Percentiles rank a stretch among this genome's conserved stretches.
Evolutionary conservation across 1,140 invertebrate genomes (phyloP).

Genomic region (Papilio machaon): DNA sequence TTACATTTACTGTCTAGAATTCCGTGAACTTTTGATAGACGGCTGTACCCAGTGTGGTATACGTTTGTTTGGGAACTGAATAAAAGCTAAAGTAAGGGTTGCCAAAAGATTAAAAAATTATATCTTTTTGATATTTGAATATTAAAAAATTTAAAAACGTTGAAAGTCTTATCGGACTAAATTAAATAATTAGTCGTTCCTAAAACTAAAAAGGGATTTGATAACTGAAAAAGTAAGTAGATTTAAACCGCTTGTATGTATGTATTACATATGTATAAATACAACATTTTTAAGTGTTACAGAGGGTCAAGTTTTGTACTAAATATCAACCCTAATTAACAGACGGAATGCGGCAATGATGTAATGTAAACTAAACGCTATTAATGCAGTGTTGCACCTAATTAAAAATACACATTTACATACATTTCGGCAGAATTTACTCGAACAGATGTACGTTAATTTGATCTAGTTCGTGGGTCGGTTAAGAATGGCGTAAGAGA

Average conservation of each 20-base stretch:
- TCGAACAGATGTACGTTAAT: background rate
- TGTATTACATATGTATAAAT: background rate
- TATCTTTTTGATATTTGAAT: background rate
- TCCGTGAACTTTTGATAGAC: constrained; percentile 19
- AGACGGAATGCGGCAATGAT: constrained; percentile 49
- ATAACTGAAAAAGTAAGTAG: too few species aligned
- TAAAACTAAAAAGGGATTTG: too few species aligned
- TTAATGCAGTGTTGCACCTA: constrained; percentile 41
- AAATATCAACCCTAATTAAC: constrained; percentile 27
- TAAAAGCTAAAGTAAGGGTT: constrained; percentile 31
- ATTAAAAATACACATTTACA: constrained; percentile 42
- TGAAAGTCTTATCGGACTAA: too few species aligned
- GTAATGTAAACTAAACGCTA: constrained; percentile 42
- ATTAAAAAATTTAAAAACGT: background rate
- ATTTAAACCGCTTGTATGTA: too few species aligned
- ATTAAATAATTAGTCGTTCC: too few species aligned
- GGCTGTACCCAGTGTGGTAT: constrained; percentile 22
- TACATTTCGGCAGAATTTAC: constrained; percentile 8
- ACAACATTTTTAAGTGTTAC: background rate
- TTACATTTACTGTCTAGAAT: constrained; percentile 20
- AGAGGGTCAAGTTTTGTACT: background rate
- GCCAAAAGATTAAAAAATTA: background rate
- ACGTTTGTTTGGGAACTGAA: constrained; percentile 29
- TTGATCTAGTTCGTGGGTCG: background rate
- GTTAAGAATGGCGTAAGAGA: background rate